These are phyloP conservation scores for Muscicapa comitata DNA, from an alignment of 2,797 vertebrate species.

Conservation along the genomic window DNA sequence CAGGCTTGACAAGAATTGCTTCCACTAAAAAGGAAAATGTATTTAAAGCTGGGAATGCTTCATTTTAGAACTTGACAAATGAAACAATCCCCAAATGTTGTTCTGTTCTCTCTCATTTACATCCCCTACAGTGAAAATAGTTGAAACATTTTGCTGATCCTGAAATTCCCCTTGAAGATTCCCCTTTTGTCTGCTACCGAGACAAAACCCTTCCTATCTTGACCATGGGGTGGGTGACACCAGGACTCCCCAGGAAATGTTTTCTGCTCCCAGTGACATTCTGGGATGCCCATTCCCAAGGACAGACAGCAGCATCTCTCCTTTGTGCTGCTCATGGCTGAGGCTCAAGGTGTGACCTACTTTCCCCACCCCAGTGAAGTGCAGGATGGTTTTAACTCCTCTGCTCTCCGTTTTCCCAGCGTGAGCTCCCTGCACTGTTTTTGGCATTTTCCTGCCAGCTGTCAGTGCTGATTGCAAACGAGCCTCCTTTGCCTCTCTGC, in stretches of 20 bases:
- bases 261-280: background rate
- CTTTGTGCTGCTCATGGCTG: background rate
- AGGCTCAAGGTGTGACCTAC: constrained; percentile 31
- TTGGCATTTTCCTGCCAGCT: background rate
- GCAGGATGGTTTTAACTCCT: constrained; percentile 9
- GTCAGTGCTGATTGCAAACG: background rate
- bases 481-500: background rate
- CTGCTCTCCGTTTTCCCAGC: background rate
- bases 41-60: background rate
- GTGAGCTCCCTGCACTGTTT: background rate
- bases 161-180: background rate
- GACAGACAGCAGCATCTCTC: background rate
- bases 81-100: background rate
- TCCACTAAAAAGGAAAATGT: background rate
- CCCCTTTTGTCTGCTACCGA: background rate
- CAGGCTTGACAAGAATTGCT: background rate
- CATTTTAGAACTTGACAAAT: background rate
- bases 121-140: background rate
- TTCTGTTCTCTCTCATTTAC: background rate
- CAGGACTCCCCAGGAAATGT: background rate
- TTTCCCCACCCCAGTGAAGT: background rate
- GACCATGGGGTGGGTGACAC: accelerated
- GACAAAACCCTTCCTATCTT: background rate
- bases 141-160: background rate
- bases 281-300: background rate